phyloP scores from a whole-genome alignment of 2,888 invertebrate species.

The Bhutanitis thaidina region DNA sequence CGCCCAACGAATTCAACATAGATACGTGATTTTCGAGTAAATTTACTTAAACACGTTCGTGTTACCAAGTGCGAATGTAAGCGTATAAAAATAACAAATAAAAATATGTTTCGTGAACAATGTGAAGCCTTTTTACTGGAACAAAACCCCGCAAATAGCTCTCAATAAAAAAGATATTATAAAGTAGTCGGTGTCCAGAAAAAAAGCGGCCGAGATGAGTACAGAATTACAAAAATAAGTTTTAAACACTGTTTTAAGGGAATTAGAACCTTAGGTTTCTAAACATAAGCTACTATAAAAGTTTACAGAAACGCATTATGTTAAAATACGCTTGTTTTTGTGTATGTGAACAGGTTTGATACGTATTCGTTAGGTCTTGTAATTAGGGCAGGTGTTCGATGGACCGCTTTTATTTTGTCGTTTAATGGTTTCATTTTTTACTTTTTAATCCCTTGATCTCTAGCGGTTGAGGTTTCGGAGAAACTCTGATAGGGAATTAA shows the following conservation, averaged over 20 bases:
- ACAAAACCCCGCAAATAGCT: constrained; percentile 15
- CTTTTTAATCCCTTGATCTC: constrained; percentile 21
- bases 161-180: constrained; percentile 57
- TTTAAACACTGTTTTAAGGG: constrained; percentile 1
- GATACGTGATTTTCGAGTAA: too few relatives aligned
- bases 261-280: constrained; percentile 29
- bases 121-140: constrained; percentile 1
- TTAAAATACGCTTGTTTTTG: constrained; percentile 32
- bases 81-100: not conserved
- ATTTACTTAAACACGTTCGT: too few relatives aligned
- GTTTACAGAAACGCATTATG: not conserved
- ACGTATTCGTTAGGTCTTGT: constrained; percentile 46
- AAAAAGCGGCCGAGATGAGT: constrained; percentile 42
- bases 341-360: constrained; percentile 52
- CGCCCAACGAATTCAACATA: too few relatives aligned
- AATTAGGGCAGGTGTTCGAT: constrained; percentile 70
- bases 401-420: constrained; percentile 46
- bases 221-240: constrained; percentile 25
- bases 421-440: constrained; percentile 28
- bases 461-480: constrained; percentile 3
- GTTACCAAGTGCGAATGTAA: not conserved
- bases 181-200: constrained; percentile 50
- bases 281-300: constrained; percentile 11
- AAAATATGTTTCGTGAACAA: constrained; percentile 1
- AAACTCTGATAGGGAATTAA: constrained; percentile 2